Evolutionary conservation across 2,113 vertebrate genomes (phyloP).

Genomic region (Leuciscus idus): DNA sequence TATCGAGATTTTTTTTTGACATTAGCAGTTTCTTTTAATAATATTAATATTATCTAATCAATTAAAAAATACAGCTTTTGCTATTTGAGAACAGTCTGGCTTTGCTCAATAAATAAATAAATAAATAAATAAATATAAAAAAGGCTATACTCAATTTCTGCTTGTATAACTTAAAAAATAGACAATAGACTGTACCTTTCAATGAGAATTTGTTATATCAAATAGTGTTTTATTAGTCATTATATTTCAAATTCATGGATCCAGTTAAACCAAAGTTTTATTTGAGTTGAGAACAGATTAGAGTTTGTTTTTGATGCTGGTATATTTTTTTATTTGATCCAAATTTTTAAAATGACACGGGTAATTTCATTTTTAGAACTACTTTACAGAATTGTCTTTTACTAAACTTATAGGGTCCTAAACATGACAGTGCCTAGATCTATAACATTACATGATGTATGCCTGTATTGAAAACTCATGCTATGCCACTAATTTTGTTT

Average conservation of each 20-base stretch:
- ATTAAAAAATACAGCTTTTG: too few species aligned
- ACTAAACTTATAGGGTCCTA: not conserved
- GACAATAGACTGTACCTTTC: too few species aligned
- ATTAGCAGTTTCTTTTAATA: too few species aligned
- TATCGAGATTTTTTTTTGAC: not conserved
- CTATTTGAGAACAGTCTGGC: too few species aligned
- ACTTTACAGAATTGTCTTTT: not conserved
- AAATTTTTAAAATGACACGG: not conserved
- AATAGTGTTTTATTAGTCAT: not conserved
- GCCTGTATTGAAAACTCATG: not conserved
- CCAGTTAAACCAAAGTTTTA: too few species aligned
- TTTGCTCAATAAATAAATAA: too few species aligned
- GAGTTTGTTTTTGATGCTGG: not conserved
- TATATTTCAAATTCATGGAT: not conserved
- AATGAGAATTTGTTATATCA: not conserved
- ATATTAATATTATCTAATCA: too few species aligned
- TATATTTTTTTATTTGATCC: not conserved
- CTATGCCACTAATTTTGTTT: conserved; percentile 5
- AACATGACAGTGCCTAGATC: not conserved
- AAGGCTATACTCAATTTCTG: too few species aligned
- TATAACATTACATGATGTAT: not conserved
- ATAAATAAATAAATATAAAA: too few species aligned
- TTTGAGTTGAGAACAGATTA: not conserved
- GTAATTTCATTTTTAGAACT: not conserved
- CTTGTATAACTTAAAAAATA: too few species aligned